Base-by-base conservation (phyloP, 2,113 vertebrate species). In the Vulpes ferrilata region DNA sequence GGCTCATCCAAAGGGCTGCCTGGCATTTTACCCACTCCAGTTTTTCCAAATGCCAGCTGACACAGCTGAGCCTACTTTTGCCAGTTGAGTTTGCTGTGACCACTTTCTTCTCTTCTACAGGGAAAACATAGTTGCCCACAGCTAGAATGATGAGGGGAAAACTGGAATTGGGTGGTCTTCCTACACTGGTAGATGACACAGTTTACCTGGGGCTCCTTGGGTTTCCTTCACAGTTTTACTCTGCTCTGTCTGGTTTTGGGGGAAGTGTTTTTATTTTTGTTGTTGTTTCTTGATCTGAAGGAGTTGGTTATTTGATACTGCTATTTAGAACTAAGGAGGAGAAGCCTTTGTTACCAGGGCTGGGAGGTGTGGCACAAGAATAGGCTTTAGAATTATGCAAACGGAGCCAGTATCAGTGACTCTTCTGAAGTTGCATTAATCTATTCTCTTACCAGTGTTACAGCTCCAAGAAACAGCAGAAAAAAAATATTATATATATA, bases 261-360 rank as follows among this genome's bases (percentile, higher is more conserved):
- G 62, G 27, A 51, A 11, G 22, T 62, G 59, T 22, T 95, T 88
- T 23, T 51, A 32, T 30, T 71, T 65, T 74, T 84, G n/a, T 67
- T 51, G 53, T 81, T 51, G 22, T 95, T 69, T 94, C 67, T 93
- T 43, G 48, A 67, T 76, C 76, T 59, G 74, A 93, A 92, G 59
- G 27, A 85, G 74, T 78, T 60, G 25, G 57, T 82, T 88, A 55
- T 84, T 73, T 84, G 48, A 93, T 76, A 23, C 2, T 88, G 12
- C 35, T 96, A 3, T 96, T 93, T 82, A 92, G 67, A 83, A 16
- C 38, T n/a, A 53, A 88, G 27, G 22, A n/a, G 16, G 76, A 90
- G 80, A 93, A 51, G 11, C 16, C 7, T 82, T 90, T 88, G 55
- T 89, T 85, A 38, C 35, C 19, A 81, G 59, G 27, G 30, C 67